Evolutionary conservation across 2,113 vertebrate species (phyloP).

Genomic region (Grantiella picta): DNA sequence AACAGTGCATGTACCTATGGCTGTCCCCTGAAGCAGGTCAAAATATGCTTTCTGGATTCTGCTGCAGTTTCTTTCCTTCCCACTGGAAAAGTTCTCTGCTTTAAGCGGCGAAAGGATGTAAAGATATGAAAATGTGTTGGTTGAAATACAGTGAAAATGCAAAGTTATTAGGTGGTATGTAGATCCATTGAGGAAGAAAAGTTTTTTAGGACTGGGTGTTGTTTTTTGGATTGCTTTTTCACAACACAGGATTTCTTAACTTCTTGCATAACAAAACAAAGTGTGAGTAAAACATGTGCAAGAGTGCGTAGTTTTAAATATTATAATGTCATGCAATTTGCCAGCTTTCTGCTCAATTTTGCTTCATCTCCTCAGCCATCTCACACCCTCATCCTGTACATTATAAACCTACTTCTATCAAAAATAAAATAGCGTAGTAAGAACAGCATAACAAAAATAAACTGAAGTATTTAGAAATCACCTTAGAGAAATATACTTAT

Average conservation of each 20-base stretch:
- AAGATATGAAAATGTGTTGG: background rate
- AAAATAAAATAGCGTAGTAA: background rate
- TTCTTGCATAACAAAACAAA: background rate
- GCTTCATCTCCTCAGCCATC: background rate
- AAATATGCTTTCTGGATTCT: background rate
- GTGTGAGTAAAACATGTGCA: background rate
- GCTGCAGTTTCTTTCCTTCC: background rate
- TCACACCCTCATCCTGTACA: background rate
- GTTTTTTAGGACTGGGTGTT: background rate
- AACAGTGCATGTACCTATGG: accelerated
- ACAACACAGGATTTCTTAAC: background rate
- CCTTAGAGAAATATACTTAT: background rate
- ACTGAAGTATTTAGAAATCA: background rate
- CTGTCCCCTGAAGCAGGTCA: background rate
- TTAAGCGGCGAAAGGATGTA: background rate
- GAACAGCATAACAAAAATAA: background rate
- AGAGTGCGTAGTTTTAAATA: background rate
- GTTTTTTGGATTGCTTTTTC: background rate
- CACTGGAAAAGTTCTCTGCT: background rate
- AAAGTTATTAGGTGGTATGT: background rate
- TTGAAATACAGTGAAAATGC: accelerated
- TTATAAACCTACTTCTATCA: background rate
- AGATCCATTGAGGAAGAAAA: background rate
- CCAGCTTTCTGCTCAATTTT: background rate
- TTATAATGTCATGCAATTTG: accelerated